phyloP scores from a whole-genome alignment of 2,113 vertebrate species.

The Nesoenas mayeri region DNA sequence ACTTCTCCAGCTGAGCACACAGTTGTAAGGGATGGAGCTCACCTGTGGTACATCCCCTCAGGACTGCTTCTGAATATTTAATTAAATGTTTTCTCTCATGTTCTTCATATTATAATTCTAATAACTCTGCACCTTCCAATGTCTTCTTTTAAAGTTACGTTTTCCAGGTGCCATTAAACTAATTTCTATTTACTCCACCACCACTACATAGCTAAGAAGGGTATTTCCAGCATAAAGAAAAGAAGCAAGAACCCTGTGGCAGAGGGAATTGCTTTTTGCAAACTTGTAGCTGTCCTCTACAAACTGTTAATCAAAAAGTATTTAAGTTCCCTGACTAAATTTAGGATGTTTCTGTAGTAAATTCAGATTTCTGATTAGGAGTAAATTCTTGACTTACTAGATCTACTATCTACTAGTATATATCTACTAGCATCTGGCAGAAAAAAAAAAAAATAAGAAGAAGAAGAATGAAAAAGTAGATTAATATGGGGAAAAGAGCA shows the following conservation, averaged over 20 bases:
- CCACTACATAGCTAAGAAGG: neutral
- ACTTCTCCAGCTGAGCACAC: neutral
- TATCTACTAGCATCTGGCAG: neutral
- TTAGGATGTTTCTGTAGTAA: neutral
- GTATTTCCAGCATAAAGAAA: neutral
- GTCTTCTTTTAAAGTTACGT: neutral
- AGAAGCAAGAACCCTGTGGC: fast-evolving
- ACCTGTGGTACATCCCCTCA: neutral
- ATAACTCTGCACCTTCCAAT: neutral
- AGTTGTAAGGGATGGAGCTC: neutral
- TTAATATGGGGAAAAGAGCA: neutral
- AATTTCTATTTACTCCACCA: neutral
- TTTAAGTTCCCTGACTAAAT: neutral
- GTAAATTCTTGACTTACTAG: neutral
- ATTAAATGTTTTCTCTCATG: neutral
- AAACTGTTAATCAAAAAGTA: neutral
- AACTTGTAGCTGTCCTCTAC: neutral
- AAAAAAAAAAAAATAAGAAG: neutral
- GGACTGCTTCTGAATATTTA: neutral
- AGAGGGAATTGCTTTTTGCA: neutral
- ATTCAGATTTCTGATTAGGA: neutral
- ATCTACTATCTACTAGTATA: neutral
- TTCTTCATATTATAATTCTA: neutral
- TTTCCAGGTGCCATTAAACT: neutral
- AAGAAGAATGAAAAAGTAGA: neutral